A percentile compares a stretch with the other conserved stretches of the same genome.
These are phyloP conservation scores for Nothobranchius kuhntae DNA, from an alignment of 2,113 vertebrate species.

Conservation along the genomic window DNA sequence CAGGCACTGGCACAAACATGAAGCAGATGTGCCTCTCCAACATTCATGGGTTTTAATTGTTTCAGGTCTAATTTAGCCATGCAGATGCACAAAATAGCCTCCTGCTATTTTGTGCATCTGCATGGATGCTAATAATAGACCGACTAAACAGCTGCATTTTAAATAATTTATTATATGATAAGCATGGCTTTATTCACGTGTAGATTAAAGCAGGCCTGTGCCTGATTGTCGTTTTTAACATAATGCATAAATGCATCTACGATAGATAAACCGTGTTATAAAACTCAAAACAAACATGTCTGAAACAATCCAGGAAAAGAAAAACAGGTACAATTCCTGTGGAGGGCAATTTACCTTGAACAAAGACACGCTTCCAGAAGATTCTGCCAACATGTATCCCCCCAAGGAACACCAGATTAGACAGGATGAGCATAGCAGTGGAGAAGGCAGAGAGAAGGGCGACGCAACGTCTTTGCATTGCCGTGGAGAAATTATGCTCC, in stretches of 20 bases:
- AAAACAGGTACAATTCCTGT: constrained; percentile 9
- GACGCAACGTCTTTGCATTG: constrained; percentile 81
- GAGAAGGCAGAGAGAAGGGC: constrained; percentile 89
- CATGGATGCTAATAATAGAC: constrained; percentile 8
- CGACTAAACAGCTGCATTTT: constrained; percentile 3
- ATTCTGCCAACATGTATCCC: constrained; percentile 88
- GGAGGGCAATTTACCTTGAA: constrained; percentile 82
- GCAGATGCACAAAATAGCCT: constrained; percentile 25
- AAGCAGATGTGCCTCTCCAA: constrained; percentile 48
- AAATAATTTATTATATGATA: constrained; percentile 6
- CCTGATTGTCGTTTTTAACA: background rate
- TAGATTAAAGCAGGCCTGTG: background rate
- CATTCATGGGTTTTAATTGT: constrained; percentile 1
- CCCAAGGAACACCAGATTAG: constrained; percentile 96
- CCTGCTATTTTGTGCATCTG: constrained; percentile 7
- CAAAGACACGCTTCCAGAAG: constrained; percentile 92
- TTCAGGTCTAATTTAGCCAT: constrained; percentile 7
- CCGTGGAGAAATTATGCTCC: constrained; percentile 81
- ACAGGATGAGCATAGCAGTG: constrained; percentile 93
- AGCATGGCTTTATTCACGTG: background rate
- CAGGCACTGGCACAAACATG: constrained; percentile 39
- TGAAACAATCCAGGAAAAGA: constrained; percentile 22
- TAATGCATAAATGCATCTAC: constrained; percentile 4
- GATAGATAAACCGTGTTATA: background rate
- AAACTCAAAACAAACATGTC: background rate